Evolutionary conservation across 1,140 invertebrate genomes (phyloP).

Genomic region (Homarus americanus): DNA sequence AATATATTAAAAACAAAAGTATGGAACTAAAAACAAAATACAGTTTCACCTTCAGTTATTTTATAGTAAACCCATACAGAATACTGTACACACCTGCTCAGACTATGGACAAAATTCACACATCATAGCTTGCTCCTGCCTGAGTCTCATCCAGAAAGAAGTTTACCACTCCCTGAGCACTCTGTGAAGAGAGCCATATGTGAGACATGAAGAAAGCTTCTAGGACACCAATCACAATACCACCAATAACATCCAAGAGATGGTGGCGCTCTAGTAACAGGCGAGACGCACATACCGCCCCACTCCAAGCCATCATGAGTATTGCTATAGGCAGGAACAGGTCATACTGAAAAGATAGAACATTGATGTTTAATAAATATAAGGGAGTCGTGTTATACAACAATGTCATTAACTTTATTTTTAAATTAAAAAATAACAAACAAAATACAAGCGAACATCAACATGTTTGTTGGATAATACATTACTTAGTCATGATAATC

Average conservation of each 20-base stretch:
- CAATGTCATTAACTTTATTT: too few species aligned
- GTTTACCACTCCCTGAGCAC: conserved; percentile 71
- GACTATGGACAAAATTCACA: conserved; percentile 4
- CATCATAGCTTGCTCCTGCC: conserved; percentile 66
- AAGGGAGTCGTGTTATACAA: too few species aligned
- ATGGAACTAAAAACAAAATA: neutral
- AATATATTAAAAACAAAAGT: neutral
- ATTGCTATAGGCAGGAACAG: conserved; percentile 73
- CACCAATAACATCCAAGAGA: conserved; percentile 89
- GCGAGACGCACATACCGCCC: conserved; percentile 87
- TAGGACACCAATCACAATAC: conserved; percentile 86
- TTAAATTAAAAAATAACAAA: too few species aligned
- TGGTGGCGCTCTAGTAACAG: conserved; percentile 91
- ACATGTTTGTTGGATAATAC: too few species aligned
- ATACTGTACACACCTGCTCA: neutral
- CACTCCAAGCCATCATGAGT: conserved; percentile 86
- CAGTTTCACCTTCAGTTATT: too few species aligned
- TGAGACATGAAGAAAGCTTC: conserved; percentile 84
- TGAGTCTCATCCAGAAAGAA: conserved; percentile 73
- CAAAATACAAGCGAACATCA: too few species aligned
- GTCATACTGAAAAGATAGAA: conserved; percentile 62
- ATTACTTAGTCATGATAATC: too few species aligned
- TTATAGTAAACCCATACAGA: neutral
- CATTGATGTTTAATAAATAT: too few species aligned
- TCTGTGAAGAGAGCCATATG: conserved; percentile 83